These are phyloP conservation scores for Sebastes fasciatus DNA, from an alignment of 2,113 vertebrate species.

Conservation along the genomic window DNA sequence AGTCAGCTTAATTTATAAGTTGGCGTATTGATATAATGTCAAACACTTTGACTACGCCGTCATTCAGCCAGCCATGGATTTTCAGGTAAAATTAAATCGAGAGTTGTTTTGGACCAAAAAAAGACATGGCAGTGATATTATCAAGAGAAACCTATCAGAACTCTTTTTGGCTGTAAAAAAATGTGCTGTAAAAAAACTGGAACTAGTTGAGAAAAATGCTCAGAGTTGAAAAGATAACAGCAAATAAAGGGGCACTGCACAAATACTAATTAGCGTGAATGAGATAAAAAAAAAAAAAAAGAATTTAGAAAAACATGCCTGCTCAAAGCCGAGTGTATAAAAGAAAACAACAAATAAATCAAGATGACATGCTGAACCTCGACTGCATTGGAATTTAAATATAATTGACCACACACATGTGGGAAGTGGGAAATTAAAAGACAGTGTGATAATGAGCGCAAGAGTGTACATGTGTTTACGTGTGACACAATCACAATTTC, in stretches of 20 bases:
- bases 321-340: neutral
- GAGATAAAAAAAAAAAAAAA: neutral
- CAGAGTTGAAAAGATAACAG: constrained; percentile 11
- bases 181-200: neutral
- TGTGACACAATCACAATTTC: neutral
- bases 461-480: neutral
- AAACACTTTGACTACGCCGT: constrained; percentile 7
- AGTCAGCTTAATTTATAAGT: constrained; percentile 37
- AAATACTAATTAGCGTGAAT: constrained; percentile 21
- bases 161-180: neutral
- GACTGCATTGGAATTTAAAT: neutral
- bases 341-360: constrained; percentile 5
- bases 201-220: neutral
- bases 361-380: neutral
- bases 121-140: neutral
- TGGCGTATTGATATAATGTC: constrained; percentile 15
- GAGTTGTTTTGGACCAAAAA: neutral
- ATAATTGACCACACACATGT: neutral
- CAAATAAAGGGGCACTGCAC: neutral
- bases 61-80: constrained; percentile 12
- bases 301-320: neutral
- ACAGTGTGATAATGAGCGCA: neutral
- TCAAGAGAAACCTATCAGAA: constrained; percentile 3
- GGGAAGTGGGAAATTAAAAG: neutral
- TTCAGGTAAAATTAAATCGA: neutral